Evolutionary conservation across 2,888 invertebrate species (phyloP), one percentile per base, ranked within the genome.

Genomic region (Osmoderma eremita): DNA sequence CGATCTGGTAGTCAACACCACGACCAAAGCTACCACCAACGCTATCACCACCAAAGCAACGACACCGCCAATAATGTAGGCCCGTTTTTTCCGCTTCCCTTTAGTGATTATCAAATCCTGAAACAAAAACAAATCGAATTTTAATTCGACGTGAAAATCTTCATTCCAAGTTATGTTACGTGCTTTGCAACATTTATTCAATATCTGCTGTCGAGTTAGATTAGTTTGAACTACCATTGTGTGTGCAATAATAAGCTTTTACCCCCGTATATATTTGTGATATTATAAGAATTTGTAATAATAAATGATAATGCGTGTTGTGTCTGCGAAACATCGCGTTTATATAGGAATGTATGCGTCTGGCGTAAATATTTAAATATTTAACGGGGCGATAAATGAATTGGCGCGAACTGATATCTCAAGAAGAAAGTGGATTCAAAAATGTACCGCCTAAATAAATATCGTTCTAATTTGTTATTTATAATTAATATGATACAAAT

Each of bases 91-190:
- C 84, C 74, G 84, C 84, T 75, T 85, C 79, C 77, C 86, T 86
- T 72, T 84, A 74, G 84, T 84, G 53, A 87, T 84, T 72, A 89
- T 86, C 78, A 90, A 83, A 75, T 88, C 89, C 90, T 90, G 81
- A 18, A 78, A 78, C 67, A 72, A 68, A 63, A 48, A 17, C 6
- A 41, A 8, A 13, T 56, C 8, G 10, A 30, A 3, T 8, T 6
- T 6, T 42, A 42, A 15, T 15, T 45, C 4, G 3, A 45, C 5
- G 42, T 12, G 6, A 42, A 30, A 1, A 3, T 30, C 10, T 30
- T 30, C 10, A 30, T 30, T 30, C 10, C 5, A 6, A 30, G 6
- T 30, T 30, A 10, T 30, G 30, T 30, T 30, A 30, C 30, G 6
- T 30, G 30, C 30, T 30, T 30, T 30, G 30, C 30, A 45, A 45